These are phyloP conservation scores for Dinothrombium tinctorium DNA, from an alignment of 1,140 invertebrate genomes.

Conservation along the genomic window DNA sequence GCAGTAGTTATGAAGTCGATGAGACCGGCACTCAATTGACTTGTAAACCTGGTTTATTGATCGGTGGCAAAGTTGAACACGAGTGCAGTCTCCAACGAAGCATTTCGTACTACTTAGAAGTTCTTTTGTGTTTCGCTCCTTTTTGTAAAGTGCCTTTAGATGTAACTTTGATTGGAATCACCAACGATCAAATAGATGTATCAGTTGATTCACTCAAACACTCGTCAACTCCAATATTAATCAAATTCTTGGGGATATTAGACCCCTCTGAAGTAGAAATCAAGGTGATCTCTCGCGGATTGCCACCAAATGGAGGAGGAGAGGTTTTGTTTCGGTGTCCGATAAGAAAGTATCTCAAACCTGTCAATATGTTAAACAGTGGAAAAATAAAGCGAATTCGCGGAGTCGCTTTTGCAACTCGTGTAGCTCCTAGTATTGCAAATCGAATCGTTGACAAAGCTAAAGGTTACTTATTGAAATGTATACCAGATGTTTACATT, in stretches of 20 bases:
- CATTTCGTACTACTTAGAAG: slow-evolving; percentile 80
- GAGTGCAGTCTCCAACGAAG: slow-evolving; percentile 55
- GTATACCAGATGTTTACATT: slow-evolving; percentile 84
- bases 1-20: slow-evolving; percentile 64
- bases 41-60: slow-evolving; percentile 65
- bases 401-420: slow-evolving; percentile 59
- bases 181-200: slow-evolving; percentile 40
- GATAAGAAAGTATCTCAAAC: slow-evolving; percentile 35
- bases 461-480: slow-evolving; percentile 70
- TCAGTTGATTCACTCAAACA: slow-evolving; percentile 56
- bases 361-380: slow-evolving; percentile 36
- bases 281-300: slow-evolving; percentile 58
- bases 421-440: slow-evolving; percentile 68
- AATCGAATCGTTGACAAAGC: slow-evolving; percentile 78
- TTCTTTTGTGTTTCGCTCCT: slow-evolving; percentile 59
- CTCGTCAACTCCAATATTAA: slow-evolving; percentile 48
- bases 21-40: slow-evolving; percentile 67
- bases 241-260: slow-evolving; percentile 23
- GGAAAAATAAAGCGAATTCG: slow-evolving; percentile 85
- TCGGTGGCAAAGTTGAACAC: slow-evolving; percentile 63
- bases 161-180: slow-evolving; percentile 59
- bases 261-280: slow-evolving; percentile 33
- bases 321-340: slow-evolving; percentile 72
- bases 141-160: slow-evolving; percentile 78
- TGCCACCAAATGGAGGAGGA: slow-evolving; percentile 64